phyloP scores from a whole-genome alignment of 2,797 vertebrate species.

The Cephalopachus bancanus region DNA sequence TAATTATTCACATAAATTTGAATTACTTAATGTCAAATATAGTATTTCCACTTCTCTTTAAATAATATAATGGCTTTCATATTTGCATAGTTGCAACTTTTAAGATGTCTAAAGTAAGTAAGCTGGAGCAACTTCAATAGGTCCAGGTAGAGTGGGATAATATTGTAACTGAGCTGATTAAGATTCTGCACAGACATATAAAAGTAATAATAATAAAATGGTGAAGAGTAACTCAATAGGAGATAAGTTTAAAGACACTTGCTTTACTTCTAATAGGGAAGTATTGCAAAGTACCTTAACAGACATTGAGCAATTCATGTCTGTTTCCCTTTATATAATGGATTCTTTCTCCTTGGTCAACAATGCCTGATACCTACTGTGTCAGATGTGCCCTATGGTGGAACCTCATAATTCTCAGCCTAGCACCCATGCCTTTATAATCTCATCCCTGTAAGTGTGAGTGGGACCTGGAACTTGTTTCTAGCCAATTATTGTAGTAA shows the following conservation, averaged over 20 bases:
- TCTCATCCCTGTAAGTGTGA: not conserved
- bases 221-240: not conserved
- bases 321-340: not conserved
- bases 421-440: too few relatives aligned
- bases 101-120: not conserved
- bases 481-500: not conserved
- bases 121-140: not conserved
- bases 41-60: not conserved
- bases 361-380: not conserved
- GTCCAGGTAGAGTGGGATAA: rapidly evolving
- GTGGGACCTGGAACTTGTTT: not conserved
- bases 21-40: slow-evolving; percentile 46
- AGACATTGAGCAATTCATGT: not conserved
- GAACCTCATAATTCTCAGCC: not conserved
- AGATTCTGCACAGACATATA: not conserved
- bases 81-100: slow-evolving; percentile 32
- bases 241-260: not conserved
- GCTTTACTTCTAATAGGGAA: slow-evolving; percentile 60
- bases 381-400: rapidly evolving
- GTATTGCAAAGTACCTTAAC: not conserved
- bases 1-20: slow-evolving; percentile 22
- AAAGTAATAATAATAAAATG: not conserved
- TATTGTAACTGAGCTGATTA: rapidly evolving
- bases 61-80: not conserved
- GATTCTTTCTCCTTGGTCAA: slow-evolving; percentile 52